Evolutionary conservation across 2,113 vertebrate genomes (phyloP), one percentile per base, ranked within the genome.

Genomic region (Apeltes quadracus): DNA sequence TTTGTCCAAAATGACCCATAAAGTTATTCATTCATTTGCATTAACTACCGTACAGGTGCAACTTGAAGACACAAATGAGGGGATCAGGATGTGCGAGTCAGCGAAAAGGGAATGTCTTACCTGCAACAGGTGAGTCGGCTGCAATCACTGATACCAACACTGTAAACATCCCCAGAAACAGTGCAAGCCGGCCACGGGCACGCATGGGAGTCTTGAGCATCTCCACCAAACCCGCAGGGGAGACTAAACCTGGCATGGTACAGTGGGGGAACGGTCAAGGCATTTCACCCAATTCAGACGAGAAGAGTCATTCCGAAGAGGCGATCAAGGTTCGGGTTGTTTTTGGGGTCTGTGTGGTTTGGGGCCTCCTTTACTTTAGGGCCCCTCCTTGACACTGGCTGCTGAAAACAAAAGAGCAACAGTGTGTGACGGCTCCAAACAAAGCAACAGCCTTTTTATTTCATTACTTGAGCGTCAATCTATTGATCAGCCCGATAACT

Each of bases 211-310:
- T 72, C 79, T 29, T 15, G 71, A 85, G 69, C 63, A 70, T 82
- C 79, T 59, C 72, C 84, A 81, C 46, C 62, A 81, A 81, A 69
- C 85, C 85, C 81, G 78, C 54, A 81, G 75, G 64, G 66, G 86
- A 83, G 79, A 84, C 76, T 69, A 88, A 77, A 83, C 77, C 84
- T 81, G 90, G 90, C 93, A 93, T 94, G 76, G 75, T 86, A 38
- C 7, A 75, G 87, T 4, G 55, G 72, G 7, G 38, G 76, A 23
- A 2, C n/a, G 43, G 71, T 92, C 93, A 93, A 78, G 92, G 74
- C 91, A 92, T 92, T 82, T 88, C 90, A 88, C 80, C 85, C 79
- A 55, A 7, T 72, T 63, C 14, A 15, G 74, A 83, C 78, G 66
- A 83, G 48, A 76, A 10, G 53, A 39, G 50, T 89, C 79, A 82